Conservation (phyloP, 2,113 vertebrate genomes). For the Pongo pygmaeus region DNA sequence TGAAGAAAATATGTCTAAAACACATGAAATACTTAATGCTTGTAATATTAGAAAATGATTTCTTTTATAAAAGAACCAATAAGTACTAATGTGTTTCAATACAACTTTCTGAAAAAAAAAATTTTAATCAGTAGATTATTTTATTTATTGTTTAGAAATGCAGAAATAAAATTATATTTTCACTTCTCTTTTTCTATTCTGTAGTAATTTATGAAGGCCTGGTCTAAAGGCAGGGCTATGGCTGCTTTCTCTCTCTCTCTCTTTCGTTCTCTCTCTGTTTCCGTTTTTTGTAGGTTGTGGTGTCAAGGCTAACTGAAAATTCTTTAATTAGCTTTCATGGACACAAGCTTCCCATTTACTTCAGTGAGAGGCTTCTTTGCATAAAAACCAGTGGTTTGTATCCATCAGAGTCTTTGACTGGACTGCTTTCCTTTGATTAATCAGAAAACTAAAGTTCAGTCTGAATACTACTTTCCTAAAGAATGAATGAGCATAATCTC, state of each 20-base stretch:
- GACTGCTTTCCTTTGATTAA: conserved; percentile 63
- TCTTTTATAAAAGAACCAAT: conserved; percentile 30
- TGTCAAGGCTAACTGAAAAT: conserved; percentile 32
- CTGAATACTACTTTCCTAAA: conserved; percentile 66
- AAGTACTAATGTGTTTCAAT: neutral
- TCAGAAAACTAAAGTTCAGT: conserved; percentile 45
- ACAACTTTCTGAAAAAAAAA: conserved; percentile 22
- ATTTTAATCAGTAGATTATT: neutral
- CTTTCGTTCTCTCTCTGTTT: neutral
- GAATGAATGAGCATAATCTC: conserved; percentile 63
- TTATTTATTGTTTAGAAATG: conserved; percentile 40
- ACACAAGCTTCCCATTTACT: conserved; percentile 39
- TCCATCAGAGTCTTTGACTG: conserved; percentile 30
- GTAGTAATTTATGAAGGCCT: neutral
- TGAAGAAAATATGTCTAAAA: conserved; percentile 54
- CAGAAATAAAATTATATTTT: conserved; percentile 17
- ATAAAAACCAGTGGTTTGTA: conserved; percentile 51
- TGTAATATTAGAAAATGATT: conserved; percentile 11
- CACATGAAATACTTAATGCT: conserved; percentile 33
- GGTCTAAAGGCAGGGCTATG: neutral
- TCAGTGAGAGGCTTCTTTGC: conserved; percentile 50
- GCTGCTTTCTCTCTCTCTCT: neutral
- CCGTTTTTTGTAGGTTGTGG: neutral
- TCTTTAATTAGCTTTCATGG: conserved; percentile 60
- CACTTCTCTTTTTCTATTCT: conserved; percentile 25